phyloP scores from a whole-genome alignment of 2,113 vertebrate species.

The Rhombomys opimus region DNA sequence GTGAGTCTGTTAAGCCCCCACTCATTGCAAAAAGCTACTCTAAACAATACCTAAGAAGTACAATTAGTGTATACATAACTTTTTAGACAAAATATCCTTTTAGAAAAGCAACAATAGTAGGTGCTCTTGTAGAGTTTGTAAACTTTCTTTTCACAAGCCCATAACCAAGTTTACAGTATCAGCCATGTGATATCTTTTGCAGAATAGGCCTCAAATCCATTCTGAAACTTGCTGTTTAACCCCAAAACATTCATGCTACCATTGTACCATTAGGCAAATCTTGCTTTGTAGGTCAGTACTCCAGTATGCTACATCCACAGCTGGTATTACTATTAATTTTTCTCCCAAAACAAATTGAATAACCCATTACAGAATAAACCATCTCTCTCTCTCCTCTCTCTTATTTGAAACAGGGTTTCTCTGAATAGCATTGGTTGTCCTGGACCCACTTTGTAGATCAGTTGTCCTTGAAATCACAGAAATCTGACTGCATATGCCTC shows the following conservation, averaged over 20 bases:
- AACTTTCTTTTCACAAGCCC: not conserved
- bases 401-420: too few species aligned
- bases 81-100: not conserved
- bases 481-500: too few species aligned
- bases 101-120: not conserved
- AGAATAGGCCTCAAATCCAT: not conserved
- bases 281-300: not conserved
- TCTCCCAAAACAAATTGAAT: not conserved
- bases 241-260: not conserved
- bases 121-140: not conserved
- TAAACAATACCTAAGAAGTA: not conserved
- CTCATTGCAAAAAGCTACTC: not conserved
- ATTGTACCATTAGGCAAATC: not conserved
- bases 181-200: not conserved
- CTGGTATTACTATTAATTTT: not conserved
- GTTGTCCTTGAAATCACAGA: too few species aligned
- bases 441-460: too few species aligned
- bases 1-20: not conserved
- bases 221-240: not conserved
- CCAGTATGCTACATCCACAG: too few species aligned
- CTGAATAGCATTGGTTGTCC: too few species aligned
- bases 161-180: not conserved
- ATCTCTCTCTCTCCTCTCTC: too few species aligned
- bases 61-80: not conserved
- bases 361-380: too few species aligned